Conservation (phyloP, 2,888 invertebrate species). For the Amblyteles armatorius region DNA sequence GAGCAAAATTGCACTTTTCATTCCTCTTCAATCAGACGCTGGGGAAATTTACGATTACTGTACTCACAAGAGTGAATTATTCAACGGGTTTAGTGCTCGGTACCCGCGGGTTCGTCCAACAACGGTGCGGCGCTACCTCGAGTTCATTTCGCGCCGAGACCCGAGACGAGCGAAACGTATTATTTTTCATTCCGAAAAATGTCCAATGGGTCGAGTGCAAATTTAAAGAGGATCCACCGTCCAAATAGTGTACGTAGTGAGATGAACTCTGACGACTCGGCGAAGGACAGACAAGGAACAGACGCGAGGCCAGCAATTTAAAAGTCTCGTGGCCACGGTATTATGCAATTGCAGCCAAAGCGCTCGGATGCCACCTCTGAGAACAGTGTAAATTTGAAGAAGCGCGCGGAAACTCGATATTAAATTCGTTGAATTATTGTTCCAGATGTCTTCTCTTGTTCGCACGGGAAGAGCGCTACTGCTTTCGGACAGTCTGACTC, state of each 20-base stretch:
- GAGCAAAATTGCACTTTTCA: slow-evolving; percentile 63
- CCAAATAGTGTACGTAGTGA: slow-evolving; percentile 20
- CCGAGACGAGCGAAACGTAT: slow-evolving; percentile 30
- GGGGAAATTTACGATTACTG: slow-evolving; percentile 65
- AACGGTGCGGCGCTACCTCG: slow-evolving; percentile 1
- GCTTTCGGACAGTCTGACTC: no score
- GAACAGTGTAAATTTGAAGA: background rate
- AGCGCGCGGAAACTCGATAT: background rate
- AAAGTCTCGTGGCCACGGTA: background rate
- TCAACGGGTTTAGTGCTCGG: slow-evolving; percentile 56
- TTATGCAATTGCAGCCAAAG: background rate
- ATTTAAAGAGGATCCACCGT: slow-evolving; percentile 59
- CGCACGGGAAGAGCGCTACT: background rate
- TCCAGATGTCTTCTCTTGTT: background rate
- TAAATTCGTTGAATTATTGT: background rate
- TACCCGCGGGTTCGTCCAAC: background rate
- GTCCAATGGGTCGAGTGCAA: slow-evolving; percentile 59
- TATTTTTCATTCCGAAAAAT: slow-evolving; percentile 64
- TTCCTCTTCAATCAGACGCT: slow-evolving; percentile 66
- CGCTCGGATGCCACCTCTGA: background rate
- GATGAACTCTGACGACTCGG: background rate
- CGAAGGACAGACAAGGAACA: background rate
- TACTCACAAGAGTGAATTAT: slow-evolving; percentile 65
- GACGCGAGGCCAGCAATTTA: background rate
- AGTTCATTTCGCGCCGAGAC: slow-evolving; percentile 25